Evolutionary conservation across 2,797 vertebrate species (phyloP).

Genomic region (Cynopterus sphinx): DNA sequence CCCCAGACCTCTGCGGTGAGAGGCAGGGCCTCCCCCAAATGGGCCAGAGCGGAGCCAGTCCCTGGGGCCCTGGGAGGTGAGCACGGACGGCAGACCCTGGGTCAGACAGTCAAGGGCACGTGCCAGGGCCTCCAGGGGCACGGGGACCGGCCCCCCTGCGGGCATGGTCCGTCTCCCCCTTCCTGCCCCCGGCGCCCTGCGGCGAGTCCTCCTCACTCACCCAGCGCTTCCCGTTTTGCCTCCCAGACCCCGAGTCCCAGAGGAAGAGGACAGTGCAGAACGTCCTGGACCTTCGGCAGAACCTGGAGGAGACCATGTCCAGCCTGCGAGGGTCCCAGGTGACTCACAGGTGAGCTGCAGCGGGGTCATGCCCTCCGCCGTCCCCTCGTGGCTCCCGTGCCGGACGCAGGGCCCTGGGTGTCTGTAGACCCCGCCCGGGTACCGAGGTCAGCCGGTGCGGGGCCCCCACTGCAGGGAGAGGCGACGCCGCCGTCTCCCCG

Average conservation of each 20-base stretch:
- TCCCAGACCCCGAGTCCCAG: slow-evolving; percentile 94
- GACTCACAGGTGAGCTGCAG: slow-evolving; percentile 91
- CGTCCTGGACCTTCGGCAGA: slow-evolving; percentile 97
- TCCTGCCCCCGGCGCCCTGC: not conserved
- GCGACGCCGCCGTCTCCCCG: accelerated
- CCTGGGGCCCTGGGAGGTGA: not conserved
- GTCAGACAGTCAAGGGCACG: too few relatives aligned
- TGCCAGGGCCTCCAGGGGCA: too few relatives aligned
- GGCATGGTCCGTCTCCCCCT: not conserved
- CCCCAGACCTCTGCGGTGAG: not conserved
- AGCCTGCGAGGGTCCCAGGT: slow-evolving; percentile 95
- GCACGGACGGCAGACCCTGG: not conserved
- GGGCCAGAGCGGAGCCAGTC: not conserved
- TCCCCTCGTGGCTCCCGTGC: too few relatives aligned
- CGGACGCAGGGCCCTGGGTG: not conserved
- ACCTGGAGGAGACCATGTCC: slow-evolving; percentile 98
- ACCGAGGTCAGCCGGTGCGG: accelerated
- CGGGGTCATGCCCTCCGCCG: accelerated
- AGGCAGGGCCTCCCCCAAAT: not conserved
- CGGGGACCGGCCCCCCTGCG: not conserved
- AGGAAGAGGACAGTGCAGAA: slow-evolving; percentile 98
- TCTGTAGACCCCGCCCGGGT: not conserved
- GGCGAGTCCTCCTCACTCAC: slow-evolving; percentile 4
- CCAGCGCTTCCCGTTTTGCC: not conserved
- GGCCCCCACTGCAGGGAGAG: accelerated